These are phyloP conservation scores for Asobara japonica DNA, from an alignment of 1,140 invertebrate species.

Conservation along the genomic window DNA sequence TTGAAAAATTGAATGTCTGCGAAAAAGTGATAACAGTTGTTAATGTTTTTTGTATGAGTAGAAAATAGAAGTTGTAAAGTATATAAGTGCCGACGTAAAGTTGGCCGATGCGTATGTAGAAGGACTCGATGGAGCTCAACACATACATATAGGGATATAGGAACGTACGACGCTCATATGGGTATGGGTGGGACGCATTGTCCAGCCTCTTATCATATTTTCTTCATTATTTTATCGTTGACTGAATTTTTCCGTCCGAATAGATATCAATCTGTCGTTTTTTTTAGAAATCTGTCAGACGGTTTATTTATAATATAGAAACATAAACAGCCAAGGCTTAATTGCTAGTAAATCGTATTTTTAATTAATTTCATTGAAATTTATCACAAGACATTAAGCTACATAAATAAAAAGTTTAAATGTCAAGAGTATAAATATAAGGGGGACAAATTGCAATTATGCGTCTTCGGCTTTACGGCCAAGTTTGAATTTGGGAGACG, in stretches of 20 bases:
- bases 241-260: constrained; percentile 26
- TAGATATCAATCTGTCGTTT: constrained; percentile 20
- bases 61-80: constrained; percentile 33
- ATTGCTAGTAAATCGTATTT: background rate
- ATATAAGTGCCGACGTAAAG: constrained; percentile 35
- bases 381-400: too few relatives aligned
- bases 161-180: too few relatives aligned
- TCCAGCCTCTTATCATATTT: constrained; percentile 17
- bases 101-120: constrained; percentile 45
- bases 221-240: constrained; percentile 23
- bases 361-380: background rate
- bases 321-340: background rate
- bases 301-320: constrained; percentile 20
- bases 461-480: too few relatives aligned
- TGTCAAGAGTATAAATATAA: too few relatives aligned
- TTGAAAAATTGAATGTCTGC: background rate
- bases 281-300: constrained; percentile 16
- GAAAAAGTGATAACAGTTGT: constrained; percentile 14
- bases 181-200: background rate
- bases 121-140: constrained; percentile 27
- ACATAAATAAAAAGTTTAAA: too few relatives aligned
- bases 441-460: too few relatives aligned
- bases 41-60: constrained; percentile 18
- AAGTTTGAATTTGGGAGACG: too few relatives aligned
- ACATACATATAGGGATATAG: too few relatives aligned